phyloP scores from a whole-genome alignment of 2,888 invertebrate species.

The Volucella zonaria region DNA sequence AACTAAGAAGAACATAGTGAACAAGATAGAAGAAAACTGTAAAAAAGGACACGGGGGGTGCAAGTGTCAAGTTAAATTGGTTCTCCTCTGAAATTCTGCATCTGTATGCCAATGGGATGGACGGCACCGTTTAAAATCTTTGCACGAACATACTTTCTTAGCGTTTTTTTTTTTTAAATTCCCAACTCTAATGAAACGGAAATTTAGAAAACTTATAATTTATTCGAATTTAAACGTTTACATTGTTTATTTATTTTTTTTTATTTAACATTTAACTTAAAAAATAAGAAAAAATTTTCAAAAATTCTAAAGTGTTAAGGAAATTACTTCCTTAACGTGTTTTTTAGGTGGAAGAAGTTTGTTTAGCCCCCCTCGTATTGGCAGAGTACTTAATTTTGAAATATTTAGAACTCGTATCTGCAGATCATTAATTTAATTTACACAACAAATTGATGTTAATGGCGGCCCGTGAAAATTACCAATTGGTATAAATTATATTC shows the following conservation, averaged over 20 bases:
- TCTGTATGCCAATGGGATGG: background rate
- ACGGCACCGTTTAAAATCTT: constrained; percentile 2
- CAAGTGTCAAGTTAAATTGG: constrained; percentile 68
- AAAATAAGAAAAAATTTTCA: constrained; percentile 7
- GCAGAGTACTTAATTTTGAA: background rate
- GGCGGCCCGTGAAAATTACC: constrained; percentile 56
- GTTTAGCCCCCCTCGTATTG: background rate
- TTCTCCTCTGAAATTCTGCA: constrained; percentile 26
- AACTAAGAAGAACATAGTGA: background rate
- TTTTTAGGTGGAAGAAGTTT: background rate
- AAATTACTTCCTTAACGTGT: background rate
- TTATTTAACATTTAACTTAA: background rate
- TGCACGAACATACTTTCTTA: background rate
- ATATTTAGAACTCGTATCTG: constrained; percentile 32
- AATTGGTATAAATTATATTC: constrained; percentile 64
- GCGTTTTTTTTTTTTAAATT: background rate
- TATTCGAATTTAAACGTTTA: too few relatives aligned
- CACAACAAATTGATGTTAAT: constrained; percentile 65
- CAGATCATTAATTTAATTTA: constrained; percentile 59
- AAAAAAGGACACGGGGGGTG: constrained; percentile 57
- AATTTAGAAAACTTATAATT: background rate
- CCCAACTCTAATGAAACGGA: constrained; percentile 11
- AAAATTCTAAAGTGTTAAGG: constrained; percentile 12
- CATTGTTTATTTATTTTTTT: too few relatives aligned
- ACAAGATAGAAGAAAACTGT: constrained; percentile 16